A percentile compares a stretch with the other conserved stretches of the same genome.
Conservation (phyloP, 2,888 invertebrate species). For the Nineta flava region DNA sequence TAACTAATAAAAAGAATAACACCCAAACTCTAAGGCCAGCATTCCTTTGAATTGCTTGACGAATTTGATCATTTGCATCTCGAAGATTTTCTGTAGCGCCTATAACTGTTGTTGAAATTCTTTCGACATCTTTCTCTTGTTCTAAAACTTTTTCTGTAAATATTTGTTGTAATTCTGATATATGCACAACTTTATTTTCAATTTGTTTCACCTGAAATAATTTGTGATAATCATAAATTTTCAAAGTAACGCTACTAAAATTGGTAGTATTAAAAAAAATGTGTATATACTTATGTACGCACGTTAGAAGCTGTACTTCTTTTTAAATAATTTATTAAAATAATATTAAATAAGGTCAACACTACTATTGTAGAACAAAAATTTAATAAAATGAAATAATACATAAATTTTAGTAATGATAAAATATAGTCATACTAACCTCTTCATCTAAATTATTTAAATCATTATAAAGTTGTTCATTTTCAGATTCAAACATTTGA, state of each 20-base stretch:
- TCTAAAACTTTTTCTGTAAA: conserved; percentile 92
- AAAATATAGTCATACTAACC: conserved; percentile 21
- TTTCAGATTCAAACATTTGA: conserved; percentile 87
- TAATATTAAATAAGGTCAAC: no score
- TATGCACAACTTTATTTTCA: conserved; percentile 85
- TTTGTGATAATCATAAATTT: no score
- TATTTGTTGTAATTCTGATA: conserved; percentile 86
- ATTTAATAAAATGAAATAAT: no score
- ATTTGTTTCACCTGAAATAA: conserved; percentile 48
- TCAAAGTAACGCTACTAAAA: background rate
- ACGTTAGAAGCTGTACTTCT: no score
- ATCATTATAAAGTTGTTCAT: conserved; percentile 71
- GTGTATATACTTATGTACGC: no score
- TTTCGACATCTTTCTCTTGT: conserved; percentile 87
- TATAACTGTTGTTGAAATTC: conserved; percentile 75
- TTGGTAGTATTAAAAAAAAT: no score
- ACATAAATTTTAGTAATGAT: no score
- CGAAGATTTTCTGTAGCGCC: conserved; percentile 90
- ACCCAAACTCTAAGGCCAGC: conserved; percentile 91
- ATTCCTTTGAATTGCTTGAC: conserved; percentile 93
- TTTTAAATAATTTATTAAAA: no score
- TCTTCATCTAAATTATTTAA: conserved; percentile 81
- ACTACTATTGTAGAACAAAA: no score
- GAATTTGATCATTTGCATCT: conserved; percentile 92
- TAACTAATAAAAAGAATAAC: conserved; percentile 85